A percentile compares a stretch with the other conserved stretches of the same genome.
Evolutionary conservation across 2,797 vertebrate genomes (phyloP).

Genomic region (Diplodus sargus): DNA sequence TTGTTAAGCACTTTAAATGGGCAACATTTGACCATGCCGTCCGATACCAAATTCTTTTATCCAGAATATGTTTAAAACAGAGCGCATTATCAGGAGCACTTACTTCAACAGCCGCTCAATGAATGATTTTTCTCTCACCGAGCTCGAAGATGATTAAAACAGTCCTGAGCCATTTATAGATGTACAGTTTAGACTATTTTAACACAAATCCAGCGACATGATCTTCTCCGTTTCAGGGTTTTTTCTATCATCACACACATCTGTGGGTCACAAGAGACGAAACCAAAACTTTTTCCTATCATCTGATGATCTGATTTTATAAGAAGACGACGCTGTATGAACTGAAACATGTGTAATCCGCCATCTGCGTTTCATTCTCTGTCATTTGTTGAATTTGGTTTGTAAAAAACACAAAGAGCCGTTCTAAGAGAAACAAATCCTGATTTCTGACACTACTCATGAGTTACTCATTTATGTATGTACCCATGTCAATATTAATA

Average conservation of each 20-base stretch:
- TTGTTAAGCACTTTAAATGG: conserved; percentile 95
- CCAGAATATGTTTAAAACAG: conserved; percentile 44
- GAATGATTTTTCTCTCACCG: conserved; percentile 33
- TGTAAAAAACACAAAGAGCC: conserved; percentile 30
- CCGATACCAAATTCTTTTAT: conserved; percentile 71
- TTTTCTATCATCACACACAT: conserved; percentile 45
- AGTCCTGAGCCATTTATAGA: conserved; percentile 51
- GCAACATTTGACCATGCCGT: conserved; percentile 72
- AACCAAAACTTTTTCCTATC: conserved; percentile 62
- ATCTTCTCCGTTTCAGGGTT: conserved; percentile 44
- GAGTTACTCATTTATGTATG: conserved; percentile 61
- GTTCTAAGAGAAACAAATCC: conserved; percentile 25
- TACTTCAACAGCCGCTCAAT: conserved; percentile 44
- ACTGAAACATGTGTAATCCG: conserved; percentile 41
- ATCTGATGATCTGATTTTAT: conserved; percentile 53
- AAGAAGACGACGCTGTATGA: conserved; percentile 39
- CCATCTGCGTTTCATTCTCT: conserved; percentile 39
- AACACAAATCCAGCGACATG: conserved; percentile 28
- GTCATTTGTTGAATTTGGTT: conserved; percentile 33
- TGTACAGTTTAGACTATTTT: conserved; percentile 66
- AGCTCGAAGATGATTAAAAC: conserved; percentile 17
- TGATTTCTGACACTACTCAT: conserved; percentile 47
- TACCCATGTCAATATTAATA: conserved; percentile 76
- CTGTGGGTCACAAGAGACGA: conserved; percentile 45
- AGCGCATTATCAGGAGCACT: conserved; percentile 71